Evolutionary conservation across 1,140 invertebrate genomes (phyloP), one percentile per base, ranked within the genome.

Genomic region (Tetragnatha versicolor): DNA sequence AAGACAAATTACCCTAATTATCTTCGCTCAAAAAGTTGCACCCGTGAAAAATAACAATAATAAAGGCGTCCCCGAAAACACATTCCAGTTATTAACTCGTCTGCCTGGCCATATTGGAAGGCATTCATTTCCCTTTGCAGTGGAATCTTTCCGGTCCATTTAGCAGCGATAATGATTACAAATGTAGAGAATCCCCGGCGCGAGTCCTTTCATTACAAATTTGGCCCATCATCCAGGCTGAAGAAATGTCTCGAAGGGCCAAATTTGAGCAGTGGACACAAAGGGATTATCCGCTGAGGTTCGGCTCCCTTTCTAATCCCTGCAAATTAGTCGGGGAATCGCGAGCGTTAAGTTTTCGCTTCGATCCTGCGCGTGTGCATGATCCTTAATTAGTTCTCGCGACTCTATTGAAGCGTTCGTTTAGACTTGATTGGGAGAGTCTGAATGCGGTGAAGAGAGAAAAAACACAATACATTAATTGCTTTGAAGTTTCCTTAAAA

Each of bases 121-220:
- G 53, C n/a, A 58, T 31, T 7, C 17, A 33, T 58, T 58, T 58
- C 35, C 55, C 29, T 58, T 58, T 58, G 22, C 55, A 58, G 20
- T 7, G 29, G 27, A 55, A 17, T 58, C 35, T 17, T 14, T 20
- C 27, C 29, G 31, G 29, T 58, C 35, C 55, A 58, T 35, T 58
- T 35, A 27, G 7, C 20, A 25, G 22, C 17, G 35, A 58, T 20
- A 17, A 33, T 31, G 20, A 33, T n/a, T 58, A 58, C 55, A 58
- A 58, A 58, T 58, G n/a, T 14, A 58, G 14, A 7, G 10, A 20
- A 31, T 29, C 51, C 31, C 14, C 25, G 29, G 29, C 7, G 49
- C 51, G 7, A 33, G 55, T 33, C 55, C 35, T 58, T 35, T 58
- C 55, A 35, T 58, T n/a, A n/a, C 55, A 58, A 58, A 58, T 58